Base-by-base conservation (phyloP, 2,888 invertebrate genomes). In the Spatulosminthurus flaviceps region DNA sequence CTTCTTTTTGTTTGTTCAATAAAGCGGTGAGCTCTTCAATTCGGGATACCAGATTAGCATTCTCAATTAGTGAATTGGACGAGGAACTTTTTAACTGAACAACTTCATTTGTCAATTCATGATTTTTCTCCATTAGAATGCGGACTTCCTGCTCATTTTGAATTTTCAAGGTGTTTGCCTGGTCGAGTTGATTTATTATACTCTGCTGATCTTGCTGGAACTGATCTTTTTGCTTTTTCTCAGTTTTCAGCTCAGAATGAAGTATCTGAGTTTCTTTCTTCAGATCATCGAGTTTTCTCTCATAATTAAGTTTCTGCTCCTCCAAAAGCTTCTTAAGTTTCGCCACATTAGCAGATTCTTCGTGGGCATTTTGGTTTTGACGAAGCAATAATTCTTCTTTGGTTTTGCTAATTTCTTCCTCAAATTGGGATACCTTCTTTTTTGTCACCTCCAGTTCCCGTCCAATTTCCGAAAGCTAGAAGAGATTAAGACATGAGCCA, bases 221-320 rank as follows among this genome's bases (percentile, higher is more conserved):
- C n/a, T 64, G 64, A 4, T 22, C 64, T 24, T 4, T 24, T 13
- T 11, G 11, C 16, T 64, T 64, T 22, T 64, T 64, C 64, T 64
- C 24, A 11, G 64, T 19, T 64, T 64, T 64, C 7, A 64, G 13
- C 24, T 64, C 64, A 2, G 64, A 22, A 64, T 64, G 64, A 9
- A 64, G 24, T 22, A 64, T 64, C 24, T 64, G 74, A 21, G n/a
- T 74, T 34, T 61, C 64, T 61, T 74, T 28, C 2, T 19, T 41
- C 42, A 74, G 19, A 21, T 75, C 75, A 9, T 69, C 74, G 11
- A 70, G 42, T n/a, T 71, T 69, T n/a, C 41, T 61, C 22, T 51
- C 22, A 16, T 69, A 21, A 24, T 41, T 19, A 42, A 61, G 21
- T 71, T 76, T 76, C 67, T 79, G 75, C 9, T 76, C 79, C 71